Percentiles rank a stretch among this genome's conserved stretches.
These are phyloP conservation scores for Cyaniris semiargus DNA, from an alignment of 2,888 invertebrate genomes.

Conservation along the genomic window DNA sequence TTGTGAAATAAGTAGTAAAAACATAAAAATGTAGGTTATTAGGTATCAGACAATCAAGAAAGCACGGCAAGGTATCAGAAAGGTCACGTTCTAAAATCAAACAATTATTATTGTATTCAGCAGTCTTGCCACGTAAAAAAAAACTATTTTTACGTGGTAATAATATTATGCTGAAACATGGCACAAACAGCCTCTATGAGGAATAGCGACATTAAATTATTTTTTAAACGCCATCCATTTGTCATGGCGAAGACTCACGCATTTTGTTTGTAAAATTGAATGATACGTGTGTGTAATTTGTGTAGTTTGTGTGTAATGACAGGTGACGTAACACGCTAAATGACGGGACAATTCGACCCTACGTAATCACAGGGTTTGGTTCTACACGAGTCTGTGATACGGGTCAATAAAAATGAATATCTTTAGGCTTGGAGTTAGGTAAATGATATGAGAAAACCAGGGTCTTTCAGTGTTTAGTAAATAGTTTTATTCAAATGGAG, in stretches of 20 bases:
- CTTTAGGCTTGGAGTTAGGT: not conserved
- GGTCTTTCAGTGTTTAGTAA: not conserved
- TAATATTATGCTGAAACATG: not conserved
- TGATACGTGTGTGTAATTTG: constrained; percentile 37
- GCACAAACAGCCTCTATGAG: not conserved
- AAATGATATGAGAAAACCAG: too few species aligned
- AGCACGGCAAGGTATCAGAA: not conserved
- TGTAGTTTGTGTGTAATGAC: constrained; percentile 57
- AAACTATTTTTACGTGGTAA: not conserved
- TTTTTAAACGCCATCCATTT: constrained; percentile 12
- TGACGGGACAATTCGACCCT: constrained; percentile 51
- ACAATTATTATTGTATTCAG: not conserved
- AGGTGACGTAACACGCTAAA: constrained; percentile 57
- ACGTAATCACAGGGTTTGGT: constrained; percentile 41
- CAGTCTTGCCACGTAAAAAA: too few species aligned
- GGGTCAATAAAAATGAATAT: constrained; percentile 17
- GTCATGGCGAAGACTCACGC: constrained; percentile 11
- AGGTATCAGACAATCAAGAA: not conserved
- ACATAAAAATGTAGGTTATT: not conserved
- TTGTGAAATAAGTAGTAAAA: too few species aligned
- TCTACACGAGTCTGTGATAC: constrained; percentile 32
- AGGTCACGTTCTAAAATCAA: not conserved
- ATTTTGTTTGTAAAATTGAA: constrained; percentile 32
- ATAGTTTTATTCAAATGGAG: not conserved
- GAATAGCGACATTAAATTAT: constrained; percentile 8